Percentiles rank a stretch among this genome's conserved stretches.
These are phyloP conservation scores for Pangasius macronema DNA, from an alignment of 2,797 vertebrate species.

Conservation along the genomic window DNA sequence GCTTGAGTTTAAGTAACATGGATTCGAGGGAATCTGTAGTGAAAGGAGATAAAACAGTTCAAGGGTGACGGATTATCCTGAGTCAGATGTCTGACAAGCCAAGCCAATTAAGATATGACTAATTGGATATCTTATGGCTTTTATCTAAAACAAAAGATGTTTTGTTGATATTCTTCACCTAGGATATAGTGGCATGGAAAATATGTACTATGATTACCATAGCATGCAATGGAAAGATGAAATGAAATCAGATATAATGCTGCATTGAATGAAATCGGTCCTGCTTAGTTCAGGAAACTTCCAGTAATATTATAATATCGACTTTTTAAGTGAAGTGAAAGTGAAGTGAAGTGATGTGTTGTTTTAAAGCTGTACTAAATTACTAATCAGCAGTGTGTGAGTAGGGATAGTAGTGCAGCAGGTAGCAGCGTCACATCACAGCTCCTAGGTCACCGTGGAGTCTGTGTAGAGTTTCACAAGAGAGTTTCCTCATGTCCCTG, in stretches of 20 bases:
- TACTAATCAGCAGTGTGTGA: neutral
- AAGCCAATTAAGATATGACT: slow-evolving; percentile 1
- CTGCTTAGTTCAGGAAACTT: neutral
- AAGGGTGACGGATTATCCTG: slow-evolving; percentile 59
- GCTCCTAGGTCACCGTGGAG: neutral
- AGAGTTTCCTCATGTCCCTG: neutral
- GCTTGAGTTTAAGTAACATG: slow-evolving; percentile 17
- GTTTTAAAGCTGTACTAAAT: neutral
- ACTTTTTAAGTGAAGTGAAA: neutral
- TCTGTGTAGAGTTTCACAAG: neutral
- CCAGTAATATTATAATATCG: too few relatives aligned
- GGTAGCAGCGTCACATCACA: neutral
- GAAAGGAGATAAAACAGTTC: slow-evolving; percentile 53
- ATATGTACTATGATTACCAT: neutral
- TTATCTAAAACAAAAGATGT: neutral
- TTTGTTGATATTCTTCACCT: neutral
- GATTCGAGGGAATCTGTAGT: slow-evolving; percentile 48
- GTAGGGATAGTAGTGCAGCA: neutral
- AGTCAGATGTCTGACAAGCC: slow-evolving; percentile 16
- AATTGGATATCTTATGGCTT: slow-evolving; percentile 1
- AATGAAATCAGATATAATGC: neutral
- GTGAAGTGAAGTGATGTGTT: too few relatives aligned
- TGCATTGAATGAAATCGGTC: too few relatives aligned
- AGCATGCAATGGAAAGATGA: neutral
- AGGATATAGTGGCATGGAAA: neutral